Base-by-base conservation (phyloP, 2,113 vertebrate genomes). In the Picathartes gymnocephalus region DNA sequence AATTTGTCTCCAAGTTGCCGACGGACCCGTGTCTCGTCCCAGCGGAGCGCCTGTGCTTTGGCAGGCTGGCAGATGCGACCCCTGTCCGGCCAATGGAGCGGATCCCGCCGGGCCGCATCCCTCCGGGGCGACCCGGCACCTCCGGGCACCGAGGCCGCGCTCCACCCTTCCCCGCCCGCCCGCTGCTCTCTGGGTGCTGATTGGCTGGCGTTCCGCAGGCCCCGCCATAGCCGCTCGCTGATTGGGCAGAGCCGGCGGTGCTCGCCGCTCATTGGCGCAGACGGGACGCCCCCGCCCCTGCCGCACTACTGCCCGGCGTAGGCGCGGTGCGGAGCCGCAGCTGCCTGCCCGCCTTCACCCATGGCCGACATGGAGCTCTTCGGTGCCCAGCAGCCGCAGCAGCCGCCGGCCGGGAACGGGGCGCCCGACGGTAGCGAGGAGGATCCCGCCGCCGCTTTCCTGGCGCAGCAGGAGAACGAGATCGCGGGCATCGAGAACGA, bases 401-500 rank as follows among this genome's bases (percentile, higher is more conserved):
- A 92, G 93, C 13, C 93, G 97, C 92, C 4, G 2, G 31, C 31
- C 97, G 89, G 68, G 20, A 96, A 96, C 62, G 99, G 98, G 4
- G 91, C 87, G 23, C 87, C 97, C 47, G 97, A 98, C 5, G 97
- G 97, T 10, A 93, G 96, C 4, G 99, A 99, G 3, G 99, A 99
- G 85, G 99, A 99, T 88, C 99, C 99, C 14, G 99, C 99, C 3
- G 99, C 99, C 28, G 99, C 98, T 3, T 99, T 99, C 91, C 81
- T 99, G 97, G 98, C 98, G 68, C 99, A 99, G 96, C 99, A 99
- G 90, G 98, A 99, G 96, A 99, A 98, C 86, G 99, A 99, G 96
- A 99, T 99, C 80, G 99, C 99, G 45, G 99, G 98, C 76, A 99
- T 99, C 39, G 99, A 99, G 96, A 99, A 98, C 95, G 99, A 99